Evolutionary conservation across 2,113 vertebrate genomes (phyloP).

Genomic region (Pan paniscus): DNA sequence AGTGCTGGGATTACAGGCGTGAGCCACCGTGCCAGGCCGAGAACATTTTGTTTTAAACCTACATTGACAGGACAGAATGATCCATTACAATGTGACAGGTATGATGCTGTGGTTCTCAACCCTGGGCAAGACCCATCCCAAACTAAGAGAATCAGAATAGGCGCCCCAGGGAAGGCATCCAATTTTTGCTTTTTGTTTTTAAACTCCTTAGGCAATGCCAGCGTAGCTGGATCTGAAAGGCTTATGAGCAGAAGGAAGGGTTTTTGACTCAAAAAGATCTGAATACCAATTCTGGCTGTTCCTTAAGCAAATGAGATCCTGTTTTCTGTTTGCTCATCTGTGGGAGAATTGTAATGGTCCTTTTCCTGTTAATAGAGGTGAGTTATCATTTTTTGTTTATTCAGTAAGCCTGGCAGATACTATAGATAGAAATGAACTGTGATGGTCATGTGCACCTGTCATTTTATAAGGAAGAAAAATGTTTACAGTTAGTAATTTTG

Average conservation of each 20-base stretch:
- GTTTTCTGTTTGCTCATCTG: background rate
- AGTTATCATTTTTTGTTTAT: background rate
- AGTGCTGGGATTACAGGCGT: too few species aligned
- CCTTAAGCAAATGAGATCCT: background rate
- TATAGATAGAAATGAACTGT: background rate
- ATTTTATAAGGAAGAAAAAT: background rate
- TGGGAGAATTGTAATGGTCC: background rate
- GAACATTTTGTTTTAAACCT: background rate
- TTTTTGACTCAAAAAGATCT: background rate
- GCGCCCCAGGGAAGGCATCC: fast-evolving
- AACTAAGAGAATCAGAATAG: background rate
- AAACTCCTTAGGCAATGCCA: background rate
- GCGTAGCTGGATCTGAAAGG: background rate
- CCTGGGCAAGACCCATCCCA: background rate
- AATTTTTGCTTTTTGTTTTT: background rate
- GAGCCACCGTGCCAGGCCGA: too few species aligned
- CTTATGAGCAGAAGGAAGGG: background rate
- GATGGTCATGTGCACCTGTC: background rate
- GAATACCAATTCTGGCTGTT: background rate
- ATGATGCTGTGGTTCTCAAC: background rate
- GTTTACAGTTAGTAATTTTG: background rate
- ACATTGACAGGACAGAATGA: background rate
- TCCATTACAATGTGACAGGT: too few species aligned
- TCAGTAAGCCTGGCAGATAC: background rate
- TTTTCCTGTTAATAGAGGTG: background rate